Conservation (phyloP, 1,140 invertebrate genomes). For the Pseudomyrmex flavicornis region DNA sequence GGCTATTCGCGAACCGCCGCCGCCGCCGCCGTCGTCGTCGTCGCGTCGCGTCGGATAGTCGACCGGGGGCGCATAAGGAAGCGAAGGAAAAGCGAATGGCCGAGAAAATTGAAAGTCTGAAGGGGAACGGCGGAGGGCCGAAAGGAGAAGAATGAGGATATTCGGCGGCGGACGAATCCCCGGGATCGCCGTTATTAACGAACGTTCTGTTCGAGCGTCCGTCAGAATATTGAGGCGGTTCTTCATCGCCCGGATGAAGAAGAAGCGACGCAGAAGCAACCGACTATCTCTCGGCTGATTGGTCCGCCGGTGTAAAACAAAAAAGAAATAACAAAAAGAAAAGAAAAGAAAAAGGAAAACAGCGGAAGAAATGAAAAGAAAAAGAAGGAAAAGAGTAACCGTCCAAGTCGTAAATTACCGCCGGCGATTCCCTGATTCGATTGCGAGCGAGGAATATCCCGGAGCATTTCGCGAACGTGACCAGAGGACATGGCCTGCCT, state of each 20-base stretch:
- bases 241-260: not conserved
- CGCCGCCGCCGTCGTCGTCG: not conserved
- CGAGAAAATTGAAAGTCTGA: constrained; percentile 45
- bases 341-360: not conserved
- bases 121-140: not conserved
- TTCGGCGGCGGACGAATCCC: constrained; percentile 21
- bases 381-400: not conserved
- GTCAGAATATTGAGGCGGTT: constrained; percentile 54
- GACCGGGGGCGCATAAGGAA: constrained; percentile 27
- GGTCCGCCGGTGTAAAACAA: constrained; percentile 7
- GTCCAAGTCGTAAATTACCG: constrained; percentile 57
- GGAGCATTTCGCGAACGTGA: constrained; percentile 39
- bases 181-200: constrained; percentile 49
- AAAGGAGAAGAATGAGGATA: constrained; percentile 12
- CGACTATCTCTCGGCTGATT: constrained; percentile 40
- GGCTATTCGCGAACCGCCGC: constrained; percentile 9
- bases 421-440: constrained; percentile 59
- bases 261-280: constrained; percentile 41
- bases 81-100: constrained; percentile 5
- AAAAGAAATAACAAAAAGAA: not conserved
- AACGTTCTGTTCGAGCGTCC: constrained; percentile 7
- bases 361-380: too few relatives aligned
- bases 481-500: constrained; percentile 10
- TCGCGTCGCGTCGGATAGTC: constrained; percentile 25
- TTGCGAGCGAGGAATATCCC: constrained; percentile 53